These are phyloP conservation scores for Erpobdella octoculata DNA, from an alignment of 2,888 invertebrate species.

Conservation along the genomic window DNA sequence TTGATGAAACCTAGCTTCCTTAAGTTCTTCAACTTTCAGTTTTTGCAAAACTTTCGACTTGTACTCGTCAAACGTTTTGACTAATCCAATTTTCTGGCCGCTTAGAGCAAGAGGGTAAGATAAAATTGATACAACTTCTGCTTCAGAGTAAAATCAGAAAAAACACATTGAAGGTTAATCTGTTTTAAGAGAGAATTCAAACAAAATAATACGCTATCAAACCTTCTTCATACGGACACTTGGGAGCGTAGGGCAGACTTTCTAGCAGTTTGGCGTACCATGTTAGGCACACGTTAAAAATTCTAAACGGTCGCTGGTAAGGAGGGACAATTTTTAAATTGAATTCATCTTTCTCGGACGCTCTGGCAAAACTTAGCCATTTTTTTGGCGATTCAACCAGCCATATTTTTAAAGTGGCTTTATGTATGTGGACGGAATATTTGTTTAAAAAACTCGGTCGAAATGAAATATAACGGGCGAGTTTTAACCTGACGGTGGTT, in stretches of 20 bases:
- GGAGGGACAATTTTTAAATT: constrained; percentile 10
- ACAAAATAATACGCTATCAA: not conserved
- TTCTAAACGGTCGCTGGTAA: constrained; percentile 25
- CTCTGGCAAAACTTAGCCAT: constrained; percentile 20
- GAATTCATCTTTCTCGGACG: constrained; percentile 17
- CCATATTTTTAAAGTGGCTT: constrained; percentile 23
- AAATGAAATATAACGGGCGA: constrained; percentile 24
- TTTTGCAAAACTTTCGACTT: not conserved
- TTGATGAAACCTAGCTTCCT: not conserved
- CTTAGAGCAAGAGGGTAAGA: constrained; percentile 17
- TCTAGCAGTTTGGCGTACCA: constrained; percentile 26
- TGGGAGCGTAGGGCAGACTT: constrained; percentile 19
- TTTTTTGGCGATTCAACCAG: not conserved
- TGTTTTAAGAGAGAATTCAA: not conserved
- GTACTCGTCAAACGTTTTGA: constrained; percentile 9
- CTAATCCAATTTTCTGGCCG: constrained; percentile 14
- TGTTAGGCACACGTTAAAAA: constrained; percentile 13
- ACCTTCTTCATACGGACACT: constrained; percentile 31
- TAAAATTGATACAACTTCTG: constrained; percentile 12
- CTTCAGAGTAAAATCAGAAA: too few species aligned
- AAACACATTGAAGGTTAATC: not conserved
- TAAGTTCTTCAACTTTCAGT: not conserved
- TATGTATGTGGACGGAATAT: constrained; percentile 14
- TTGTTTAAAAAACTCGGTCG: constrained; percentile 24
- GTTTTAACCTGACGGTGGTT: not conserved